Base-by-base conservation (phyloP, 2,888 invertebrate genomes). In the Adela reaumurella region DNA sequence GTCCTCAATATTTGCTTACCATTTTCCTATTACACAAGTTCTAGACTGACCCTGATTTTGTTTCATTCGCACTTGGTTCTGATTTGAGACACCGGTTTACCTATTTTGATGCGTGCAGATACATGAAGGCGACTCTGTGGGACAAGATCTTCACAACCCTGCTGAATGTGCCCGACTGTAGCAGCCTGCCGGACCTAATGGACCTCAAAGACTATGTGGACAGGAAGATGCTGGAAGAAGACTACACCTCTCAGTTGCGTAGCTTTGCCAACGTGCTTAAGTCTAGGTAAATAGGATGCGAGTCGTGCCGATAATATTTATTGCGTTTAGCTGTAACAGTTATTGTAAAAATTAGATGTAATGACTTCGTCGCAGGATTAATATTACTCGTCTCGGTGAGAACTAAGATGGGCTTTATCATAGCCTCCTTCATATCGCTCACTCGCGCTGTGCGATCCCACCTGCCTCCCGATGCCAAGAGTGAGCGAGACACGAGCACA, bases 161-260 rank as follows among this genome's bases (percentile, higher is more conserved):
- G 53, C 76, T 97, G 49, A 97, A 97, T 72, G 83, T 94, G 50
- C 86, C 87, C 18, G 87, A 88, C 51, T 92, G 92, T 63, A 83
- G 84, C 49, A 82, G 84, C 52, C 77, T 91, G 67, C 93, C 93
- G 1, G 86, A 90, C 64, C 73, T 94, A 56, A 66, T 81, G 62
- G 81, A 81, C 58, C 71, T 85, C 56, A 80, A 81, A 59, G 67
- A 65, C 54, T 76, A 77, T 55, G 68, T 74, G 46, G 79, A 80
- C 55, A 68, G 65, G 56, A 66, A 70, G 50, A 59, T 57, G 5
- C 67, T 61, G 52, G 62, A 66, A 58, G 67, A 71, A 19, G 74
- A 72, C 56, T 68, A 62, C 56, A 57, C 66, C 55, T 71, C 62
- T 52, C 73, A 71, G 54, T 71, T 81, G 41, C 70, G 74, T 53